A percentile compares a stretch with the other conserved stretches of the same genome.
phyloP scores from a whole-genome alignment of 1,140 invertebrate genomes.

The Amyelois transitella region DNA sequence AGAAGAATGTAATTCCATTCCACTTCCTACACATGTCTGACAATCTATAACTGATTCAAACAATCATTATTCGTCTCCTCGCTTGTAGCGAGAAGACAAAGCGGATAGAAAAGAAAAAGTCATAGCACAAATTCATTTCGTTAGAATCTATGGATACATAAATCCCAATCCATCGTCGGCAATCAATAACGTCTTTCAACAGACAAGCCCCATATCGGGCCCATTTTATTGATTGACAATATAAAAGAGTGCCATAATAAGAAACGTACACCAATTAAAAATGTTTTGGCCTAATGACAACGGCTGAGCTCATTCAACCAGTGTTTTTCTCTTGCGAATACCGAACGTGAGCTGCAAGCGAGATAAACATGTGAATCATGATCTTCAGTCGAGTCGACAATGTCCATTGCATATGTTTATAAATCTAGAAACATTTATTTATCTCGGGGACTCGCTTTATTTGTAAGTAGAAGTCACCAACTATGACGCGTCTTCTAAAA shows the following conservation, averaged over 20 bases:
- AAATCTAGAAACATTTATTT: not conserved
- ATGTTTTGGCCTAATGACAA: not conserved
- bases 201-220: not conserved
- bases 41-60: no score
- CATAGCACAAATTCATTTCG: no score
- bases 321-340: not conserved
- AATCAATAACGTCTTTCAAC: not conserved
- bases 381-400: not conserved
- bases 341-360: not conserved
- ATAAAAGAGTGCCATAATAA: not conserved
- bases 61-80: no score
- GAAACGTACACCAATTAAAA: not conserved
- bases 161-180: not conserved
- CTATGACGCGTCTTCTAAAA: no score
- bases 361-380: conserved; percentile 3
- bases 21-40: no score
- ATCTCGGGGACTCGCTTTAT: no score
- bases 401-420: not conserved
- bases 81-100: no score
- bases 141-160: not conserved
- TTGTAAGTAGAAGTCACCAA: no score
- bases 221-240: not conserved
- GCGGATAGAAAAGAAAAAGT: no score
- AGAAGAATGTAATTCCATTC: no score
- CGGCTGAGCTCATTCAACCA: not conserved